Evolutionary conservation across 2,888 invertebrate species (phyloP), one percentile per base, ranked within the genome.

Genomic region (Biston stratarius): DNA sequence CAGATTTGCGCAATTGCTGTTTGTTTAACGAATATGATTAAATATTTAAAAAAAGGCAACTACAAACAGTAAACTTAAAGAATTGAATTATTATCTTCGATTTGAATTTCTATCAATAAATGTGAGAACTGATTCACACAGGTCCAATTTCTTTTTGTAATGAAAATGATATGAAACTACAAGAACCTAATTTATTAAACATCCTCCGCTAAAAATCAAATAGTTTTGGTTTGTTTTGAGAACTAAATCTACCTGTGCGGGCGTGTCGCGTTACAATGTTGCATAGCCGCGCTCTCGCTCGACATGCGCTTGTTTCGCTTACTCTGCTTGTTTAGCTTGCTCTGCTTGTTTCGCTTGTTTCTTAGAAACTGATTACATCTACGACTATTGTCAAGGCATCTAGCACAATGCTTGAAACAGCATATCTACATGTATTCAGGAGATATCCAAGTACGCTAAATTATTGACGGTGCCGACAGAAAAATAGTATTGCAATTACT

Each of bases 191-290:
- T 33, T 48, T 33, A 34, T 36, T 36, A 51, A 51, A 51, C 51
- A 51, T 49, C 44, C n/a, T 44, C 44, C 10, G 8, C 36, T 10
- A 6, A 38, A 12, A 38, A 12, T 53, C 24, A 47, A 53, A 42
- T 33, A 44, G 7, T 12, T 6, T 53, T 24, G 24, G 11, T 36
- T 56, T 63, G 63, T 63, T 63, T 63, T 63, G 56, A 63, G 62
- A 63, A 49, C 34, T 49, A 40, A 6, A 11, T 9, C 15, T 53
- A 33, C 44, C 56, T n/a, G 11, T 33, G 6, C 24, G 3, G 40
- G 36, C 44, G 24, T 40, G 38, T 61, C 47, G 40, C 33, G 15
- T 44, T 42, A 57, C 44, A 8, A 3, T 24, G 57, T 51, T 33
- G 34, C 34, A 24, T 63, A 57, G 51, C 40, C 15, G 49, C 36